Base-by-base conservation (phyloP, 2,113 vertebrate species). In the Gymnorhina tibicen region DNA sequence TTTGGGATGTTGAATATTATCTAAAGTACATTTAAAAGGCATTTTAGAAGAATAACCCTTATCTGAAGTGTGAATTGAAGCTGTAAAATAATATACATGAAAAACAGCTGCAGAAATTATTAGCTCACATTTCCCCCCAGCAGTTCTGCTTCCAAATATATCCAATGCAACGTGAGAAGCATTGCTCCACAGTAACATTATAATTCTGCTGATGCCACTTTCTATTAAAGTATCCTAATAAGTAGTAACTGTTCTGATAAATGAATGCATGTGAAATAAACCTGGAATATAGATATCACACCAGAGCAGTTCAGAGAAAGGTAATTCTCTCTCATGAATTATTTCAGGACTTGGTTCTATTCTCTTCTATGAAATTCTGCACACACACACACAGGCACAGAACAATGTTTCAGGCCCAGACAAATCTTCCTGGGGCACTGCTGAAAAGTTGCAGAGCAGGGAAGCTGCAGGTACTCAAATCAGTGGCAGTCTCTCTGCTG, bases 181-280 rank as follows among this genome's bases (percentile, higher is more conserved):
- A 78, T n/a, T 92, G 70, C 85, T 97, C 52, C 72, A 42, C 89
- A 92, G 84, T 59, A 95, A 93, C 58, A 50, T 18, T 18, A 41
- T 14, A 33, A 93, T 97, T 96, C 86, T 97, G 94, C 86, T 97
- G 84, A 97, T 94, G 95, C 85, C 90, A 95, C 76, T 84, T 95
- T 91, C 73, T 92, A 52, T 86, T 80, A 64, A 59, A 62, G 69
- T 59, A 80, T 77, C 72, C 30, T 77, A 77, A 41, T 78, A 92
- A 77, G 42, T 32, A 81, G 50, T 35, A 84, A 70, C 58, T 89
- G 49, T 50, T 87, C 80, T 78, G 60, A 92, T 84, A 80, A 76
- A 85, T 89, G 91, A 91, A 47, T 79, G 86, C 44, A 87, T 24
- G 49, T 68, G 78, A 79, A 85, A 67, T 90, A 55, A 78, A 95